Evolutionary conservation across 1,140 invertebrate genomes (phyloP).

Genomic region (Pachyrhynchus sulphureomaculatus): DNA sequence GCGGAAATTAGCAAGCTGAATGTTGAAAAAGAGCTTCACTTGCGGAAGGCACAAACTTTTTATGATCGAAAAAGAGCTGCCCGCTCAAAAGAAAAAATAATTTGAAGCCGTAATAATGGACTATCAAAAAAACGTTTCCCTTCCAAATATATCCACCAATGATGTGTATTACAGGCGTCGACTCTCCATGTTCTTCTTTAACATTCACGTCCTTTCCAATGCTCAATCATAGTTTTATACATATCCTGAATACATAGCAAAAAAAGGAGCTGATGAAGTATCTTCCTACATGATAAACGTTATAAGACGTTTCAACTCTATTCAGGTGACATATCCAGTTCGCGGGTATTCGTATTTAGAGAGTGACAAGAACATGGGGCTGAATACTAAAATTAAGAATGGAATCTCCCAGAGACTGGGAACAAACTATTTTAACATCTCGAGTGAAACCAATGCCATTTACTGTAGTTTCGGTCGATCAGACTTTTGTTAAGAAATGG

Average conservation of each 20-base stretch:
- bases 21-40: background rate
- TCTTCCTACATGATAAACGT: background rate
- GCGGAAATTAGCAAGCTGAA: background rate
- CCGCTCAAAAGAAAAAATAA: background rate
- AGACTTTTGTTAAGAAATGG: background rate
- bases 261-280: constrained; percentile 39
- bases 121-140: constrained; percentile 18
- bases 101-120: constrained; percentile 20
- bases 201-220: constrained; percentile 26
- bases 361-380: background rate
- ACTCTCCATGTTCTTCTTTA: constrained; percentile 17
- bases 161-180: constrained; percentile 25
- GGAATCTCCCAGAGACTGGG: background rate
- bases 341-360: background rate
- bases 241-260: constrained; percentile 33
- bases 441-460: background rate
- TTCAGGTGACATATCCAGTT: background rate
- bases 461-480: background rate
- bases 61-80: constrained; percentile 2
- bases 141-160: constrained; percentile 20
- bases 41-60: background rate
- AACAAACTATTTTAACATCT: background rate
- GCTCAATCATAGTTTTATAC: constrained; percentile 32
- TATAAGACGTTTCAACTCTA: background rate
- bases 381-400: background rate